Conservation (phyloP, 2,888 invertebrate genomes). For the Conops quadrifasciatus region DNA sequence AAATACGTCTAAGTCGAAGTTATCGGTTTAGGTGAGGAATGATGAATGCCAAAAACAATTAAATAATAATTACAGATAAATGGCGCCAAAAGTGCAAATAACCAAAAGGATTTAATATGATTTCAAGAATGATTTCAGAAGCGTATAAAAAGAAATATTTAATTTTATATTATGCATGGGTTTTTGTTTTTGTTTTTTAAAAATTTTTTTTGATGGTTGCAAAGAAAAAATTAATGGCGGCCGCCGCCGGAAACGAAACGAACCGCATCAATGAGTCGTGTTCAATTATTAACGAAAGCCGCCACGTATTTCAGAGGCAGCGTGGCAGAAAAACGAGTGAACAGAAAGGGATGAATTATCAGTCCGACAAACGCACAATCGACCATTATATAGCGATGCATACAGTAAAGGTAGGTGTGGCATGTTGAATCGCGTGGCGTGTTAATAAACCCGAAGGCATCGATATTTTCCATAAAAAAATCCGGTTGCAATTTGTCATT, state of each 20-base stretch:
- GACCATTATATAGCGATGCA: conserved; percentile 7
- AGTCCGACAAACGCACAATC: background rate
- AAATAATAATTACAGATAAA: no score
- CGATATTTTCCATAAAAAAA: conserved; percentile 34
- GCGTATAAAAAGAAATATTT: no score
- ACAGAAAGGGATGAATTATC: conserved; percentile 10
- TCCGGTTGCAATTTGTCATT: conserved; percentile 41
- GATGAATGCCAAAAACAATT: no score
- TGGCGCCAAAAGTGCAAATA: no score
- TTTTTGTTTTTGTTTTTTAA: background rate
- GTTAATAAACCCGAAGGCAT: background rate
- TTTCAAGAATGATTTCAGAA: no score
- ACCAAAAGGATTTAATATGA: no score
- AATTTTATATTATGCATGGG: no score
- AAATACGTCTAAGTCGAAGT: no score
- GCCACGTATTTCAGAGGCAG: conserved; percentile 43
- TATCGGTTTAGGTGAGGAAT: no score
- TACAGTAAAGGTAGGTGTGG: background rate
- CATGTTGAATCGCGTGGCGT: background rate
- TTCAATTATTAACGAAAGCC: conserved; percentile 59
- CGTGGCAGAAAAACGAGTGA: conserved; percentile 27
- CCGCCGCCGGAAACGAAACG: conserved; percentile 23
- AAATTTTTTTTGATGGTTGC: background rate
- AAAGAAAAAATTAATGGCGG: conserved; percentile 1
- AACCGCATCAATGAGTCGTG: conserved; percentile 42